Conservation (phyloP, 2,797 vertebrate species). For the Hemitrygon akajei region DNA sequence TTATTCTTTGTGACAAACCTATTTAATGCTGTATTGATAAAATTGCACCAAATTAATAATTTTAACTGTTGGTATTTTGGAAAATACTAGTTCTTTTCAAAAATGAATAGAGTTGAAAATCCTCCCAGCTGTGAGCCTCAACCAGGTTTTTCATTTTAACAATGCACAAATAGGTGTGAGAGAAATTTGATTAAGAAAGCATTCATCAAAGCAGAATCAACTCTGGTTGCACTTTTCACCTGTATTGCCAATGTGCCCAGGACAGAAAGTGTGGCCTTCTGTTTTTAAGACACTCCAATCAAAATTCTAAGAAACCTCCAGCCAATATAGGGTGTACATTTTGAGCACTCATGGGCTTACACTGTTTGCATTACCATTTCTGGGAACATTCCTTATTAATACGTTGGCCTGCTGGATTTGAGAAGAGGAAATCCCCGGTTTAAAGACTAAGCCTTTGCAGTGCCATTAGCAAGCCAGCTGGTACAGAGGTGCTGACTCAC, state of each 20-base stretch:
- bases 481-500: no score
- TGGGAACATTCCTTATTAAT: background rate
- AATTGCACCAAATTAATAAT: background rate
- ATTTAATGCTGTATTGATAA: background rate
- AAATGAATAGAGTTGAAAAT: no score
- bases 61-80: background rate
- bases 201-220: no score
- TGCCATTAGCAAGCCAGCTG: background rate
- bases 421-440: background rate
- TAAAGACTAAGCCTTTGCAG: background rate
- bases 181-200: no score
- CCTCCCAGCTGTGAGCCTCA: no score
- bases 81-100: no score
- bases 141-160: no score
- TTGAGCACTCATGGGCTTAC: background rate
- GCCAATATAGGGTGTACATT: background rate
- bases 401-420: background rate
- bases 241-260: background rate
- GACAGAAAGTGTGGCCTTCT: background rate
- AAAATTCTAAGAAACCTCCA: background rate
- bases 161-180: no score
- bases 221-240: no score
- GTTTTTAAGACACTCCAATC: background rate
- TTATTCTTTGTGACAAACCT: background rate
- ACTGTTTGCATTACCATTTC: background rate